Evolutionary conservation across 2,113 vertebrate species (phyloP).

Genomic region (Mirounga angustirostris): DNA sequence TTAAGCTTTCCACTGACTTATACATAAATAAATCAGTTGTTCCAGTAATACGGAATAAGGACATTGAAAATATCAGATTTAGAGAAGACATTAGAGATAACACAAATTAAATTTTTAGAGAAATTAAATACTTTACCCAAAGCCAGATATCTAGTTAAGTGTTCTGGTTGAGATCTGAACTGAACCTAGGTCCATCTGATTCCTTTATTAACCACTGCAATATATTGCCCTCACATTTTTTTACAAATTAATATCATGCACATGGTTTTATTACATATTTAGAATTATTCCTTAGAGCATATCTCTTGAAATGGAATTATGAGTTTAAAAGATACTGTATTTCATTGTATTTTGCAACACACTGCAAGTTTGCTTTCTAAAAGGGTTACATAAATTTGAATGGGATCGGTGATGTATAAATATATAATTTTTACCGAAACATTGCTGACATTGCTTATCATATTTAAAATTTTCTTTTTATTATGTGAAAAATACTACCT

Average conservation of each 20-base stretch:
- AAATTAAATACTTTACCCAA: not conserved
- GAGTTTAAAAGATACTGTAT: not conserved
- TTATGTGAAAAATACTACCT: not conserved
- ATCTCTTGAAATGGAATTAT: not conserved
- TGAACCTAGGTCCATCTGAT: not conserved
- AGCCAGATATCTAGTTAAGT: not conserved
- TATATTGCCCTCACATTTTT: not conserved
- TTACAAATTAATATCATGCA: not conserved
- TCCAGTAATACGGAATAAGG: not conserved
- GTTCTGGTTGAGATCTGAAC: not conserved
- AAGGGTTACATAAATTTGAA: slow-evolving; percentile 22
- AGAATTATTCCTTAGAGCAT: not conserved
- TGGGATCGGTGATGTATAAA: not conserved
- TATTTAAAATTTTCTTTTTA: not conserved
- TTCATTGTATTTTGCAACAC: not conserved
- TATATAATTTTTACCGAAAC: not conserved
- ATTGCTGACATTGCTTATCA: not conserved
- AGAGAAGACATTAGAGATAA: not conserved
- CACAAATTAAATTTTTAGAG: not conserved
- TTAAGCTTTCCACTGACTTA: not conserved
- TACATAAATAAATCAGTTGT: not conserved
- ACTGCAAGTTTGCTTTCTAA: not conserved
- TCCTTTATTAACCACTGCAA: not conserved
- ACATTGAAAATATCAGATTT: not conserved
- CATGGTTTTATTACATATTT: not conserved